Evolutionary conservation across 2,888 invertebrate species (phyloP).

Genomic region (Linnaemya vulpina): DNA sequence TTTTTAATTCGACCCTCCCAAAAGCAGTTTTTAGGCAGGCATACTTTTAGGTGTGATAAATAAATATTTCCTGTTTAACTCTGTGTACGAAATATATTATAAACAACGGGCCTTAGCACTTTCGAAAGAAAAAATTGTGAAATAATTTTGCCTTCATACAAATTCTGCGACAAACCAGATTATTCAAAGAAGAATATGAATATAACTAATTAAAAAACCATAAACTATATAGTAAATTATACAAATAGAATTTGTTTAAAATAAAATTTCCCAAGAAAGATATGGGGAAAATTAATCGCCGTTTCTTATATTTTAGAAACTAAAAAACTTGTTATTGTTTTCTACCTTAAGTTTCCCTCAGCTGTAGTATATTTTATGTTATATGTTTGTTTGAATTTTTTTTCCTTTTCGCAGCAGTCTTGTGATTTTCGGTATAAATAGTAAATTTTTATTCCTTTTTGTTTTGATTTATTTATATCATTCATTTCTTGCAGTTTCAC

Average conservation of each 20-base stretch:
- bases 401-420: slow-evolving; percentile 68
- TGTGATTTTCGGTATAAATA: slow-evolving; percentile 52
- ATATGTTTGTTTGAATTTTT: slow-evolving; percentile 27
- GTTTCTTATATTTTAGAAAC: slow-evolving; percentile 9
- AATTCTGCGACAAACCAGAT: background rate
- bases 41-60: background rate
- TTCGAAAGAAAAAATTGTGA: background rate
- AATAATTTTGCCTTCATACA: background rate
- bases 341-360: slow-evolving; percentile 51
- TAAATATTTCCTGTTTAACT: background rate
- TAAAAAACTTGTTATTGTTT: slow-evolving; percentile 20
- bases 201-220: slow-evolving; percentile 31
- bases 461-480: slow-evolving; percentile 46
- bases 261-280: background rate
- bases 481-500: background rate
- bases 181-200: slow-evolving; percentile 23
- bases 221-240: slow-evolving; percentile 18
- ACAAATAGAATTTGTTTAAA: slow-evolving; percentile 8
- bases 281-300: slow-evolving; percentile 7
- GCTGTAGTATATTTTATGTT: slow-evolving; percentile 24
- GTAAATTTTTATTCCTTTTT: slow-evolving; percentile 36
- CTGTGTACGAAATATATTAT: background rate
- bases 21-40: background rate
- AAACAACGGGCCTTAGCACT: background rate
- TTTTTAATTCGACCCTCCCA: background rate